phyloP scores from a whole-genome alignment of 2,113 vertebrate genomes.

The Phocoena sinus region DNA sequence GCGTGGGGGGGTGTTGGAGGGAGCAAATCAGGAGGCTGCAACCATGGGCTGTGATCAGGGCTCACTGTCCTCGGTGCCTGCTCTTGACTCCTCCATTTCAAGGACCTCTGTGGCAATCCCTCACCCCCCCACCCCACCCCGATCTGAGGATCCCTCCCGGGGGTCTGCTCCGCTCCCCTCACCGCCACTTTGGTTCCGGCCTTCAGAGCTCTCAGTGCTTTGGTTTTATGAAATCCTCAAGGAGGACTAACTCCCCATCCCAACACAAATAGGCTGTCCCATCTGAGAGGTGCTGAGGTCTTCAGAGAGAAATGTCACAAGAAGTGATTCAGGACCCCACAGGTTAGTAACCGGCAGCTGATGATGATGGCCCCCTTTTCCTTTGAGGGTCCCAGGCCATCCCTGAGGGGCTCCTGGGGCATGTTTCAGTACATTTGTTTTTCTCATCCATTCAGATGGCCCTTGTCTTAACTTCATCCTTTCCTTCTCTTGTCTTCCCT shows the following conservation, averaged over 20 bases:
- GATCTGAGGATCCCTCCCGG: neutral
- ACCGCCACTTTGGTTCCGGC: neutral
- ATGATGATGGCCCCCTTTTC: rapidly evolving
- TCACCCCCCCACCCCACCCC: neutral
- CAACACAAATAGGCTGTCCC: neutral
- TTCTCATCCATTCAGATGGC: neutral
- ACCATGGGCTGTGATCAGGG: neutral
- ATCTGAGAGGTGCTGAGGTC: neutral
- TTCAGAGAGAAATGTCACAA: neutral
- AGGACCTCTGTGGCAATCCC: neutral
- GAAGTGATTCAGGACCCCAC: neutral
- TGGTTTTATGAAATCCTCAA: neutral
- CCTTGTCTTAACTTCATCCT: neutral
- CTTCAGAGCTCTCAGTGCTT: neutral
- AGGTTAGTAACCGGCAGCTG: neutral
- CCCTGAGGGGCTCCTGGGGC: neutral
- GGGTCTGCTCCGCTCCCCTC: neutral
- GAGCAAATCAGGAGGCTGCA: neutral
- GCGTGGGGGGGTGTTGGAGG: rapidly evolving
- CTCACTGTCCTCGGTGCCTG: neutral
- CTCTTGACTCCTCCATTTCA: neutral
- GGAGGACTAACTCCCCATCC: too few species aligned
- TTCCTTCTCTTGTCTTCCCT: neutral
- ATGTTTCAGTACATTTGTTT: neutral
- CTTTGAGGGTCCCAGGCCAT: neutral